Conservation (phyloP, 30 jellyfish, hydroid and myxozoan genomes). For the Aurelia coerulea region DNA sequence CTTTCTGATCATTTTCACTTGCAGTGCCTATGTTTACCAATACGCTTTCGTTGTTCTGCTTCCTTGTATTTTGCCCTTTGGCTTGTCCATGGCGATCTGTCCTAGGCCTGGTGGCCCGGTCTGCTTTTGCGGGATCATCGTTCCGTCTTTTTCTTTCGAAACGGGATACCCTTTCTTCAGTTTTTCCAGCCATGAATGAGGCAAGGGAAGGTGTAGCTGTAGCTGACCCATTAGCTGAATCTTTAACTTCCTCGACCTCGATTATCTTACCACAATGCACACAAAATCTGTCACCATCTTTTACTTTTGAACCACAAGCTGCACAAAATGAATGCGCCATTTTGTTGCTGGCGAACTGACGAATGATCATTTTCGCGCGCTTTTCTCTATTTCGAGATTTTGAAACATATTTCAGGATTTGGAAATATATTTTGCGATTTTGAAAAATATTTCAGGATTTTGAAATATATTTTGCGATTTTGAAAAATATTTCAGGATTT, state of each 20-base stretch:
- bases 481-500: no score
- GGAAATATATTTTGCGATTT: no score
- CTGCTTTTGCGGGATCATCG: neutral
- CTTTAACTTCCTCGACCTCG: neutral
- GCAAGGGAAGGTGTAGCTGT: neutral
- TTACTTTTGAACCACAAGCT: neutral
- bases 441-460: no score
- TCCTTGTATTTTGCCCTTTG: neutral
- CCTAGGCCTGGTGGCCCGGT: no score
- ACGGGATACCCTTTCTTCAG: conserved; percentile 33
- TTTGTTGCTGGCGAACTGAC: no score
- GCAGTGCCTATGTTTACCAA: neutral
- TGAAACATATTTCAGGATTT: no score
- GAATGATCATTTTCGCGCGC: no score
- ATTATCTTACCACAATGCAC: conserved; percentile 4
- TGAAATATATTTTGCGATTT: no score
- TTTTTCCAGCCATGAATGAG: neutral
- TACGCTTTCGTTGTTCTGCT: conserved; percentile 6
- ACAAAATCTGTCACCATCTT: conserved; percentile 7
- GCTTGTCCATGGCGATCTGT: no score
- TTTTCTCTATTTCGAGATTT: no score
- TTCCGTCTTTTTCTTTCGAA: neutral
- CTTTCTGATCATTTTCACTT: conserved; percentile 1
- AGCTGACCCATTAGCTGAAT: neutral
- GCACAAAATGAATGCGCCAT: neutral